Base-by-base conservation (phyloP, 2,113 vertebrate species). In the Periophthalmodon schlosseri region DNA sequence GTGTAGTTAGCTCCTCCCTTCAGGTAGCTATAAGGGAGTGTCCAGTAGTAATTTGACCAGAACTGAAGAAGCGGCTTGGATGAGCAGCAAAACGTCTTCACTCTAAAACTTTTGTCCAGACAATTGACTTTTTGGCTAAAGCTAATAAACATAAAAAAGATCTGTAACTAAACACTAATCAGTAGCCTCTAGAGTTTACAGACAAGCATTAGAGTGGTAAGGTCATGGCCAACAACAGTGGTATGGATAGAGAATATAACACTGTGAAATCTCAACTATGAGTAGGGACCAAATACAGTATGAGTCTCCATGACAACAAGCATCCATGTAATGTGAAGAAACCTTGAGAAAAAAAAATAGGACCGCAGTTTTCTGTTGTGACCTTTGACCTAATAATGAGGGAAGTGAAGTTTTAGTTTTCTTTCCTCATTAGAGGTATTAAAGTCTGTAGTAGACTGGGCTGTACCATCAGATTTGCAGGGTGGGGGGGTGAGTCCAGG, bases 381-480 rank as follows among this genome's bases (percentile, higher is more conserved):
- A 89, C 20, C 82, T 76, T 23, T 84, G 84, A 78, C 83, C 78
- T 80, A 44, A 60, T 1, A 1, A 34, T 28, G 10, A 46, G 60
- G 57, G 11, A 23, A 73, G 52, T 11, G 52, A 56, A 1, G 23
- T 76, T 72, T 36, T 16, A 47, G 44, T 36, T 11, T 21, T 47
- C 52, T 60, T 44, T 23, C 65, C 52, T 57, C 65, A 77, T 56
- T 56, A 44, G 65, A 57, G 67, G 72, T 70, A 73, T 54, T 36
- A 57, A 23, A 83, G 78, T 84, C 85, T 78, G 44, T 82, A 80
- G 84, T 81, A 81, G 80, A 81, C 80, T 67, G 66, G 69, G 89
- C 85, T 85, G 87, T 92, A 90, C 92, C 91, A 89, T 50, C 72
- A 65, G 74, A 68, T 70, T 1, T 8, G 83, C 52, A 75, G 82